These are phyloP conservation scores for Napeogenes inachia DNA, from an alignment of 2,888 invertebrate species.

Conservation along the genomic window DNA sequence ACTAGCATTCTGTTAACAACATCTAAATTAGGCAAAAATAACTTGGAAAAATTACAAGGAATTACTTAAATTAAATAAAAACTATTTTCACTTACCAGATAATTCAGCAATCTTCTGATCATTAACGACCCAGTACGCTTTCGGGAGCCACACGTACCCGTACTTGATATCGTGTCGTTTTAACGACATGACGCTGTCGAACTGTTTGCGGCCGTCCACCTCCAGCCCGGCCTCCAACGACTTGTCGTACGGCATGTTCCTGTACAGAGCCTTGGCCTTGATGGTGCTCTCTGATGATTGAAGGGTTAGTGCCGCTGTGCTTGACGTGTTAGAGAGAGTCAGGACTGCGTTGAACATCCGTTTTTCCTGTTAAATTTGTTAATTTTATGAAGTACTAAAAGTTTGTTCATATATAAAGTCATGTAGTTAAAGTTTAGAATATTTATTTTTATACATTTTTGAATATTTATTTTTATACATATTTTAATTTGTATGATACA, in stretches of 20 bases:
- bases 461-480: too few species aligned
- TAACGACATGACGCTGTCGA: constrained; percentile 81
- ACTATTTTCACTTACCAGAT: constrained; percentile 70
- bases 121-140: constrained; percentile 84
- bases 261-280: constrained; percentile 83
- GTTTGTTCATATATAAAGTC: too few species aligned
- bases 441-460: too few species aligned
- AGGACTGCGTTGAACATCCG: constrained; percentile 68
- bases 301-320: constrained; percentile 76
- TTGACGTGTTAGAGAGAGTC: constrained; percentile 58
- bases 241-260: constrained; percentile 82
- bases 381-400: too few species aligned
- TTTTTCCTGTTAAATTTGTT: constrained; percentile 55
- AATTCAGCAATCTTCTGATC: constrained; percentile 84
- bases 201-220: constrained; percentile 84
- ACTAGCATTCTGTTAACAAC: too few species aligned
- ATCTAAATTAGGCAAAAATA: too few species aligned
- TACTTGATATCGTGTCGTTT: constrained; percentile 77
- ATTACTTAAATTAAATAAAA: not conserved
- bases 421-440: too few species aligned
- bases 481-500: too few species aligned
- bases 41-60: too few species aligned
- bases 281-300: constrained; percentile 82
- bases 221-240: constrained; percentile 83
- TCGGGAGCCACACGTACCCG: constrained; percentile 84